Evolutionary conservation across 1,140 invertebrate species (phyloP).

Genomic region (Hestina assimilis): DNA sequence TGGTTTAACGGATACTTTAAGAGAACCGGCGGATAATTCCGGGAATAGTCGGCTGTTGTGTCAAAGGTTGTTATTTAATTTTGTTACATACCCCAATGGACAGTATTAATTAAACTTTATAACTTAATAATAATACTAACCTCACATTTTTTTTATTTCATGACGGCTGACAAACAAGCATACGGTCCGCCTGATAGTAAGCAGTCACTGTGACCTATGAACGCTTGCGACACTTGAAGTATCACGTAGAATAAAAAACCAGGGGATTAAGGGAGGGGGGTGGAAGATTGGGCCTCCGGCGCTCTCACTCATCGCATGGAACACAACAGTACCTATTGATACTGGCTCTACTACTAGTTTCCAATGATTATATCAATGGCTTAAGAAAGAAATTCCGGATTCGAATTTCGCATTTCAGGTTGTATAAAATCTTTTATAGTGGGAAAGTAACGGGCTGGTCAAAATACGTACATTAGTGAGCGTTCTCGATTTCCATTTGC

Average conservation of each 20-base stretch:
- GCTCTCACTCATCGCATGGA: too few relatives aligned
- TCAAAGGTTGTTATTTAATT: slow-evolving; percentile 23
- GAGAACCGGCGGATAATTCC: slow-evolving; percentile 23
- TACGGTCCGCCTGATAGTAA: too few relatives aligned
- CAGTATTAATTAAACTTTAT: slow-evolving; percentile 5
- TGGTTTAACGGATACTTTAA: slow-evolving; percentile 24
- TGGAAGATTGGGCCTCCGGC: too few relatives aligned
- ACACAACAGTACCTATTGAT: too few relatives aligned
- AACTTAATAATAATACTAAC: not conserved
- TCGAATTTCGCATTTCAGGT: not conserved
- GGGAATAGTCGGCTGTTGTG: slow-evolving; percentile 21
- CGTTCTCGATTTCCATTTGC: slow-evolving; percentile 64
- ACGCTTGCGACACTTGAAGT: too few relatives aligned
- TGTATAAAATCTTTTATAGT: slow-evolving; percentile 11
- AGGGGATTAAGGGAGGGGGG: too few relatives aligned
- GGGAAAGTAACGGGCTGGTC: slow-evolving; percentile 30
- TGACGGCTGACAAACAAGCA: too few relatives aligned
- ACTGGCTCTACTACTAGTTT: too few relatives aligned
- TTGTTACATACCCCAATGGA: not conserved
- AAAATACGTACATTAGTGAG: slow-evolving; percentile 56
- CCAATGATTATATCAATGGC: too few relatives aligned
- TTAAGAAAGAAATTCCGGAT: too few relatives aligned
- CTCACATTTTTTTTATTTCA: not conserved
- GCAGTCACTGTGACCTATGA: too few relatives aligned
- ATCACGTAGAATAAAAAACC: too few relatives aligned